Evolutionary conservation across 2,797 vertebrate genomes (phyloP), one percentile per base, ranked within the genome.

Genomic region (Danio choprae): DNA sequence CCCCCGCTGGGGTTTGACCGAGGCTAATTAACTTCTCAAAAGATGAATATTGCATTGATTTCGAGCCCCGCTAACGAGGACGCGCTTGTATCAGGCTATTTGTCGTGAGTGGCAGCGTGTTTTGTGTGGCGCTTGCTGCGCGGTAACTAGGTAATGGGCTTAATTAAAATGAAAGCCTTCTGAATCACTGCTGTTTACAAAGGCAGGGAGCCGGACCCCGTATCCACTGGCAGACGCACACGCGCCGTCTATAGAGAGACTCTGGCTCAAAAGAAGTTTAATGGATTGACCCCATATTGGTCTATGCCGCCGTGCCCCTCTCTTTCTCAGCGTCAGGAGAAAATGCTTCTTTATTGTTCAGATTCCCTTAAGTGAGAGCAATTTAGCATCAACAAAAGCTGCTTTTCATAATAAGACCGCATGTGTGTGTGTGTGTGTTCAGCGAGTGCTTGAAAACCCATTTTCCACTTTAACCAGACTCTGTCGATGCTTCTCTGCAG

Each of bases 81-180:
- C 73, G 59, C 53, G 9, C 8, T 5, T 76, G 67, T 74, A 81
- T 81, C 74, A 48, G 60, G 9, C 74, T 72, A 60, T 77, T 83
- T 77, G 74, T 78, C 13, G 22, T 79, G 38, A 79, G 59, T 67
- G 75, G 79, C 73, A 43, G 71, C 7, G 41, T 70, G 85, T 70
- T 86, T 82, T 77, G 75, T 74, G 75, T 46, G 80, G 72, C 64
- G 20, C n/a, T 12, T 76, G 73, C 38, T 51, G 40, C 16, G 89
- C 82, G 88, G 90, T 89, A 58, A 94, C 91, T 92, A 94, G 93
- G 93, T 95, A 95, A 95, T 91, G 93, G 94, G 92, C 94, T 96
- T 95, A 95, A 96, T 95, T 96, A 94, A 95, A 95, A 95, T 94
- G 94, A 92, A 92, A 91, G 91, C 90, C 91, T 92, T 90, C 92